Conservation (phyloP, 2,888 invertebrate species). For the Ferrisia virgata region DNA sequence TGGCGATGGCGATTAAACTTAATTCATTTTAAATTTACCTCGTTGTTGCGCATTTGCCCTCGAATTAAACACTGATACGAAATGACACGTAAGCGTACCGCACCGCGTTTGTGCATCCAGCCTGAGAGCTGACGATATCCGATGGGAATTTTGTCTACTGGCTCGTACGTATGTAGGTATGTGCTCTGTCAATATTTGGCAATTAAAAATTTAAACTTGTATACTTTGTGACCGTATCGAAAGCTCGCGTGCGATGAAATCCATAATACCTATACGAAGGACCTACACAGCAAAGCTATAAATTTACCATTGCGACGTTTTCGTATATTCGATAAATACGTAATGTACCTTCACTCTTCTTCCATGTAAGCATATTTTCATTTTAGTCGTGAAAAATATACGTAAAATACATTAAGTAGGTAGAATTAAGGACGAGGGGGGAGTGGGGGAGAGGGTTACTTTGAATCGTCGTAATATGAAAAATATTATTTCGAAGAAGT, state of each 20-base stretch:
- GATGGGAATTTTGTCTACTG: neutral
- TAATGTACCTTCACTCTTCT: no score
- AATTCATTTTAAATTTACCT: constrained; percentile 17
- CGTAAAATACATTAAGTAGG: neutral
- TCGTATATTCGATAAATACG: neutral
- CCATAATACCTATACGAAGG: no score
- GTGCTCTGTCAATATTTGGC: neutral
- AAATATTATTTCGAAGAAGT: no score
- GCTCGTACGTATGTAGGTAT: neutral
- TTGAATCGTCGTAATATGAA: no score
- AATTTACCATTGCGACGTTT: neutral
- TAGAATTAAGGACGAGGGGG: no score
- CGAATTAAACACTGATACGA: neutral
- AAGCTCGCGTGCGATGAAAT: neutral
- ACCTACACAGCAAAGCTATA: no score
- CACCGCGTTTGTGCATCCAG: no score
- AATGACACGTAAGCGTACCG: constrained; percentile 2
- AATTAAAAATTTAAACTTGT: neutral
- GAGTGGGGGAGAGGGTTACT: no score
- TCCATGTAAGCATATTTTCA: no score
- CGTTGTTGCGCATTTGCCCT: neutral
- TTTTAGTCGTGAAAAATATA: neutral
- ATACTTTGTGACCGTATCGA: neutral
- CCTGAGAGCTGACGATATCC: no score
- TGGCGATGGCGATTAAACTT: constrained; percentile 8